Evolutionary conservation across 1,140 invertebrate species (phyloP).

Genomic region (Zaprionus nigranus): DNA sequence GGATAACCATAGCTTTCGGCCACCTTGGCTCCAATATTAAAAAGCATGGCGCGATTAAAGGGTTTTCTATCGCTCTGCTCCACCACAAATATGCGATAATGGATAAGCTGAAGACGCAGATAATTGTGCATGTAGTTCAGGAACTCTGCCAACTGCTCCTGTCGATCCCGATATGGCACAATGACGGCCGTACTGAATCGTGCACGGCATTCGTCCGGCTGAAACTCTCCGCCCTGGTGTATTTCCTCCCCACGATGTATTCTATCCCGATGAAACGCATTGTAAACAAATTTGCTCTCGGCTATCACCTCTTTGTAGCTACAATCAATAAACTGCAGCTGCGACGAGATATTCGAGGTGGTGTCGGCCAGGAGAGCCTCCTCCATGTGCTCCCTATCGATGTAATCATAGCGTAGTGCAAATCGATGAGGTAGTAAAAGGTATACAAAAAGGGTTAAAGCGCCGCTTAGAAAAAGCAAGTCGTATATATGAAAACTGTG

Average conservation of each 20-base stretch:
- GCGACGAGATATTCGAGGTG: slow-evolving; percentile 66
- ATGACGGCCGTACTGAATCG: slow-evolving; percentile 93
- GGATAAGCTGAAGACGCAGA: slow-evolving; percentile 93
- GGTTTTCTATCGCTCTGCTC: slow-evolving; percentile 92
- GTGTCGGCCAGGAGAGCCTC: slow-evolving; percentile 54
- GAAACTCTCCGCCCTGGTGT: slow-evolving; percentile 69
- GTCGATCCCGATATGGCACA: slow-evolving; percentile 94
- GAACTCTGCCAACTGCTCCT: slow-evolving; percentile 91
- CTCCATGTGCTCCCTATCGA: slow-evolving; percentile 61
- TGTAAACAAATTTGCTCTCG: slow-evolving; percentile 69
- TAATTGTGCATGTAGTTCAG: slow-evolving; percentile 96
- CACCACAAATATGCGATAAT: slow-evolving; percentile 93
- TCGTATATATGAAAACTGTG: slow-evolving; percentile 65
- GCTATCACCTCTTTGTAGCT: slow-evolving; percentile 72
- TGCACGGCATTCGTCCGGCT: slow-evolving; percentile 89
- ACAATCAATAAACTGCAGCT: slow-evolving; percentile 59
- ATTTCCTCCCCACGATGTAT: slow-evolving; percentile 68
- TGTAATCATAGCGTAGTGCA: slow-evolving; percentile 78
- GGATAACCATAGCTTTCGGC: slow-evolving; percentile 90
- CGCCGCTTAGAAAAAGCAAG: slow-evolving; percentile 48
- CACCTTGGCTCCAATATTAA: slow-evolving; percentile 95
- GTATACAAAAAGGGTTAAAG: slow-evolving; percentile 65
- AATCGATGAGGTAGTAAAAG: slow-evolving; percentile 74
- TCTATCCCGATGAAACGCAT: slow-evolving; percentile 55
- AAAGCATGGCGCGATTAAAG: slow-evolving; percentile 97